Evolutionary conservation across 2,113 vertebrate genomes (phyloP), one percentile per base, ranked within the genome.

Genomic region (Malaclemys terrapin): DNA sequence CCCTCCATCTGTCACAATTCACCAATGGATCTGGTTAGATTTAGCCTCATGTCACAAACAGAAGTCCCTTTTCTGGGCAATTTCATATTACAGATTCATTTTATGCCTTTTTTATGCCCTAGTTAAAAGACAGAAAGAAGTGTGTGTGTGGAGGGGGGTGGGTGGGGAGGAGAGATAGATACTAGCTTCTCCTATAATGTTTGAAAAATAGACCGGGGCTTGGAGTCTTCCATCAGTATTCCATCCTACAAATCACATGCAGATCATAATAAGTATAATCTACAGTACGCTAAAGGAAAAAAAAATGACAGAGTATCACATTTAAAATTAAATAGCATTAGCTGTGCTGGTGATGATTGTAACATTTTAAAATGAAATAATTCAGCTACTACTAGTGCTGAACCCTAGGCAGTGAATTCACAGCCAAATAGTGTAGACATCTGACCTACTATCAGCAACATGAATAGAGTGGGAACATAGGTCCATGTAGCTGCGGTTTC

Each of bases 1-100:
- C 98, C 98, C 98, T 98, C 99, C 99, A 99, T 99, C 99, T 99
- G 99, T 98, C 98, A 98, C 97, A 94, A 97, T 98, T 98, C 98
- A 98, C 98, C 98, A 98, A 97, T 98, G 98, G 98, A 99, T 98
- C 97, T 98, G 98, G 97, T 98, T 98, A 99, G 98, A 98, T 97
- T 98, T 98, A 97, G 98, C 91, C 98, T 98, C 98, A 95, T 98
- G 98, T 98, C 98, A 98, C 98, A 98, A 98, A 98, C 98, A 98
- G 97, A 98, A 98, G 98, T 98, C 98, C 97, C 97, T 98, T 98
- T 98, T 98, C 98, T 98, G 98, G 98, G 98, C 98, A 98, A 98
- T 98, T 98, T 98, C 98, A 97, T 98, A 98, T 98, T 98, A 98
- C 97, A 97, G 97, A 98, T 98, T 98, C 97, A 97, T 98, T 98